Conservation (phyloP, 2,113 vertebrate genomes). For the Cyprinodon tularosa region DNA sequence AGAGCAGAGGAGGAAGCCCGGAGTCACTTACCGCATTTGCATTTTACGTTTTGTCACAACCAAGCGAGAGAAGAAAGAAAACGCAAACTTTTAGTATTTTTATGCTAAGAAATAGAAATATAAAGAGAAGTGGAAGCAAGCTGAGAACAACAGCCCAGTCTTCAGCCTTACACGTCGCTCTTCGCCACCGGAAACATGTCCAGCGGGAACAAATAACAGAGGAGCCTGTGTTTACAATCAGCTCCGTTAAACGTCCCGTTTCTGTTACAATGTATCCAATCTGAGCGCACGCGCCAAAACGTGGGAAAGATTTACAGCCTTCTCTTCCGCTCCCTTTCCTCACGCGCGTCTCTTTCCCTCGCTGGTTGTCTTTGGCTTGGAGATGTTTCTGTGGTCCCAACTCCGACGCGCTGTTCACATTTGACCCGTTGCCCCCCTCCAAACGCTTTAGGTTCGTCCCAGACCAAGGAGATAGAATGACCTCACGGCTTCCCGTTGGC, state of each 20-base stretch:
- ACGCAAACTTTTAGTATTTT: conserved; percentile 34
- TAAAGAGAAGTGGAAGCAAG: background rate
- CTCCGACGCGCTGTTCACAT: conserved; percentile 7
- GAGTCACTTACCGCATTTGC: conserved; percentile 39
- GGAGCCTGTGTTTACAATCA: conserved; percentile 25
- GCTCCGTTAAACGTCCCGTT: conserved; percentile 16
- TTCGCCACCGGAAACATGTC: conserved; percentile 43
- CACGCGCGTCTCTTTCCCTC: conserved; percentile 26
- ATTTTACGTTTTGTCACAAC: conserved; percentile 22
- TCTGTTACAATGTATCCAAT: conserved; percentile 25
- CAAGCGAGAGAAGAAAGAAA: background rate
- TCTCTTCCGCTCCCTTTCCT: conserved; percentile 44
- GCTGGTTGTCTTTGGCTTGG: conserved; percentile 38
- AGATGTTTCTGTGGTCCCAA: conserved; percentile 45
- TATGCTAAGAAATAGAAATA: conserved; percentile 3
- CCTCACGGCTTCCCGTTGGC: background rate
- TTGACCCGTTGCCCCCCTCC: background rate
- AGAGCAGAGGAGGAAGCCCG: conserved; percentile 12
- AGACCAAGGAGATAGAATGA: background rate
- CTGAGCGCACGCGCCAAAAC: conserved; percentile 33
- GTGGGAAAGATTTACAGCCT: conserved; percentile 8
- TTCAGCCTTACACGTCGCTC: conserved; percentile 33
- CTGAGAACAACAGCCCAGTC: conserved; percentile 9
- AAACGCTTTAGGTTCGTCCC: conserved; percentile 8
- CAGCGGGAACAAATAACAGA: conserved; percentile 3